Conservation (phyloP, 2,113 vertebrate species). For the Eira barbara region DNA sequence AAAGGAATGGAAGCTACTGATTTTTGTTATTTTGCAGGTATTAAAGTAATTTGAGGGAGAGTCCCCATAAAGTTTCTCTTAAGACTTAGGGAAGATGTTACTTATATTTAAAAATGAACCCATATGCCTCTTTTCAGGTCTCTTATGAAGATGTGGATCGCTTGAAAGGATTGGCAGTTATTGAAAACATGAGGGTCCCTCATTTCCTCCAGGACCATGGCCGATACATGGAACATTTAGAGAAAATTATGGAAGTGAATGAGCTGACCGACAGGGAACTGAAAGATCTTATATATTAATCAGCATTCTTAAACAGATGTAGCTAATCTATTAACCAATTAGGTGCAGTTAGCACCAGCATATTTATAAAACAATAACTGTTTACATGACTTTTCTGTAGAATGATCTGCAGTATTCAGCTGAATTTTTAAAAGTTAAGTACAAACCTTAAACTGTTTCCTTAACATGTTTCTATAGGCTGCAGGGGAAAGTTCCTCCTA, state of each 20-base stretch:
- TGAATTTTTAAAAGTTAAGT: not conserved
- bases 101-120: not conserved
- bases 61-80: not conserved
- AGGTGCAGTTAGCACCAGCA: not conserved
- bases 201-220: slow-evolving; percentile 92
- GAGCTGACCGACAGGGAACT: slow-evolving; percentile 91
- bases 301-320: not conserved
- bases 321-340: not conserved
- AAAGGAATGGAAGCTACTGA: not conserved
- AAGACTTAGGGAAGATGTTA: not conserved
- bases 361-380: not conserved
- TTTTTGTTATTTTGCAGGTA: not conserved
- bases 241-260: slow-evolving; percentile 95
- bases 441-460: slow-evolving; percentile 12
- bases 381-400: slow-evolving; percentile 16
- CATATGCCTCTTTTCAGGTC: slow-evolving; percentile 81
- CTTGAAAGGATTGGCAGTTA: slow-evolving; percentile 86
- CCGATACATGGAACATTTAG: slow-evolving; percentile 89
- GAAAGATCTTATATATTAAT: slow-evolving; percentile 80
- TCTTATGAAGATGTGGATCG: slow-evolving; percentile 94
- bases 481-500: not conserved
- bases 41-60: not conserved
- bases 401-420: not conserved
- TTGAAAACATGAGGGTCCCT: slow-evolving; percentile 89
- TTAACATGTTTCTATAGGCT: slow-evolving; percentile 18